Evolutionary conservation across 2,113 vertebrate genomes (phyloP), one percentile per base, ranked within the genome.

Genomic region (Pipa parva): DNA sequence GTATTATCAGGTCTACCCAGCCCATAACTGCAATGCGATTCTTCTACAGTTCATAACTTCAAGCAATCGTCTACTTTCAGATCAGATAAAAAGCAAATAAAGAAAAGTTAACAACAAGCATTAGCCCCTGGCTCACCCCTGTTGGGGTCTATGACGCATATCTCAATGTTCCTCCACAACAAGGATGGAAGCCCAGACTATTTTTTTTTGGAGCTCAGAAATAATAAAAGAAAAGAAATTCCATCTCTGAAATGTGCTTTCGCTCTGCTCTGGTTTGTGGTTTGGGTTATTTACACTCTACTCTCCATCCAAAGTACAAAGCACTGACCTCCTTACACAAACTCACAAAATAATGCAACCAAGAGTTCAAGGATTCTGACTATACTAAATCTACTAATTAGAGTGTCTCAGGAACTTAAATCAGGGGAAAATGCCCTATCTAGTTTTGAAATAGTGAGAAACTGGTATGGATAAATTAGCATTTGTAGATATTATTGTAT

Each of bases 131-230:
- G 29, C 37, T 56, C 31, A n/a, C 55, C 55, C 28, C 31, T 13
- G 28, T 3, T 58, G 55, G 29, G 55, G 31, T 58, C 29, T 24
- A 5, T 58, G 55, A 58, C 55, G 13, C 55, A 22, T 11, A 1
- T 8, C 29, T 5, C 11, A 13, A n/a, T 18, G 12, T n/a, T 52
- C 49, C 49, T 51, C 11, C 22, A 52, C 15, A 52, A 22, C 6
- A 36, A 4, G 13, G 31, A 52, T 17, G 22, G 22, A 54, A 54
- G 48, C 49, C 31, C 62, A 63, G 62, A 63, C 54, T 22, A 31
- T 54, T 13, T 54, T 63, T 52, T 13, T 39, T 13, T 63, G 22
- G 15, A 18, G 7, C 15, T 26, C 18, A 63, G 29, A 54, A 25
- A 29, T 24, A 63, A 24, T 22, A 63, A 39, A 63, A 39, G 20